Conservation (phyloP, 2,113 vertebrate species). For the Spheniscus mendiculus region DNA sequence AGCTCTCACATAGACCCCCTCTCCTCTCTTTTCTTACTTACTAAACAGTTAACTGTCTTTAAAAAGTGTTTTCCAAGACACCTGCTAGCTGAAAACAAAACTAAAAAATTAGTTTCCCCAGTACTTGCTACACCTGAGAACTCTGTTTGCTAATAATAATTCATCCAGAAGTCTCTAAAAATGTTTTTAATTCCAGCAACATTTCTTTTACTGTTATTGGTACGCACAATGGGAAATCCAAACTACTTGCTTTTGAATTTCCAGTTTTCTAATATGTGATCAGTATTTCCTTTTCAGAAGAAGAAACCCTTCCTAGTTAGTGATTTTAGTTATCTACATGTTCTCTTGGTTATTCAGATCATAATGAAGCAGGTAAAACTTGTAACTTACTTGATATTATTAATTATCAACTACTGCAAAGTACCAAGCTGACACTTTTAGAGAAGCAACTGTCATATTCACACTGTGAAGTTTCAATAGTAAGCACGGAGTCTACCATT, state of each 20-base stretch:
- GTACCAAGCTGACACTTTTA: not conserved
- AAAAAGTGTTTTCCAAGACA: not conserved
- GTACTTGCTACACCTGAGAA: not conserved
- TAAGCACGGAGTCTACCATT: not conserved
- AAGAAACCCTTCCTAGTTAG: not conserved
- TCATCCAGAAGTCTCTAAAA: not conserved
- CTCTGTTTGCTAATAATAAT: not conserved
- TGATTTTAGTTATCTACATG: not conserved
- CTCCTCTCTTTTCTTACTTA: not conserved
- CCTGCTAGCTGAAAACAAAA: not conserved
- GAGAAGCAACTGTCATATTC: not conserved
- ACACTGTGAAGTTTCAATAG: not conserved
- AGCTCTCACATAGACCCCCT: not conserved
- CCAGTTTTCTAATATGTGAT: not conserved
- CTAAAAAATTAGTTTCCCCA: not conserved
- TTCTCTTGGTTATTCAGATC: not conserved
- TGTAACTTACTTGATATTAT: not conserved
- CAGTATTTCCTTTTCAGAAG: not conserved
- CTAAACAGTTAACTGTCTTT: not conserved
- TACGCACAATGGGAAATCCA: not conserved
- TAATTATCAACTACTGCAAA: not conserved
- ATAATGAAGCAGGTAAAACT: not conserved
- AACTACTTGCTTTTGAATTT: not conserved
- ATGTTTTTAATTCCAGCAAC: not conserved
- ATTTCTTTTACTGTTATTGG: not conserved